These are phyloP conservation scores for Parnassius apollo DNA, from an alignment of 2,888 invertebrate species.

Conservation along the genomic window DNA sequence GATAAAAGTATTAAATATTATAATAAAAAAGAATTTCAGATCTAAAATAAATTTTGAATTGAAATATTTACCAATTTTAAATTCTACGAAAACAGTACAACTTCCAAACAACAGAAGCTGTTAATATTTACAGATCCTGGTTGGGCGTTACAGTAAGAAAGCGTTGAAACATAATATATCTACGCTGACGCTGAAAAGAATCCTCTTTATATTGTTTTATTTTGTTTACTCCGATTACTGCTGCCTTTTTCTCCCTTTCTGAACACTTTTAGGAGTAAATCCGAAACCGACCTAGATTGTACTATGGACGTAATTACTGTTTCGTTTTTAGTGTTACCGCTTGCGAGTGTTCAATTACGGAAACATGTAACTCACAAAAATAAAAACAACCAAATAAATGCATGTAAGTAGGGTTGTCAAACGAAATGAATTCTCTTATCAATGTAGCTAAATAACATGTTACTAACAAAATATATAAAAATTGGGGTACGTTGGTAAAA, in stretches of 20 bases:
- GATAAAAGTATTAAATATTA: too few species aligned
- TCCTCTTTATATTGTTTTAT: slow-evolving; percentile 27
- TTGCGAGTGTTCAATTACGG: slow-evolving; percentile 13
- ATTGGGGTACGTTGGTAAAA: too few species aligned
- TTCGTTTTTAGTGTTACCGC: slow-evolving; percentile 26
- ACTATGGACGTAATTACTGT: slow-evolving; percentile 25
- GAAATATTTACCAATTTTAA: too few species aligned
- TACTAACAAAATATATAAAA: too few species aligned
- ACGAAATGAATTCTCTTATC: too few species aligned
- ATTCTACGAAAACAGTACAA: too few species aligned
- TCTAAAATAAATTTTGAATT: too few species aligned
- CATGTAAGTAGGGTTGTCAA: too few species aligned
- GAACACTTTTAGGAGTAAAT: slow-evolving; percentile 27
- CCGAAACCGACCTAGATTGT: slow-evolving; percentile 28
- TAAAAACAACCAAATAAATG: background rate
- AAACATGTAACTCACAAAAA: slow-evolving; percentile 7
- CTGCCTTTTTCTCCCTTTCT: slow-evolving; percentile 24
- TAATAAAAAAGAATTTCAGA: too few species aligned
- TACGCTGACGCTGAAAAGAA: slow-evolving; percentile 23
- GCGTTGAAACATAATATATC: slow-evolving; percentile 12
- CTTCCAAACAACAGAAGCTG: background rate
- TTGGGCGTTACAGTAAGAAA: background rate
- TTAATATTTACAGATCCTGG: background rate
- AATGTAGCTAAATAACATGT: too few species aligned
- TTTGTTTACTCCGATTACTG: slow-evolving; percentile 28